Evolutionary conservation across 2,113 vertebrate genomes (phyloP).

Genomic region (Brachirus orientalis): DNA sequence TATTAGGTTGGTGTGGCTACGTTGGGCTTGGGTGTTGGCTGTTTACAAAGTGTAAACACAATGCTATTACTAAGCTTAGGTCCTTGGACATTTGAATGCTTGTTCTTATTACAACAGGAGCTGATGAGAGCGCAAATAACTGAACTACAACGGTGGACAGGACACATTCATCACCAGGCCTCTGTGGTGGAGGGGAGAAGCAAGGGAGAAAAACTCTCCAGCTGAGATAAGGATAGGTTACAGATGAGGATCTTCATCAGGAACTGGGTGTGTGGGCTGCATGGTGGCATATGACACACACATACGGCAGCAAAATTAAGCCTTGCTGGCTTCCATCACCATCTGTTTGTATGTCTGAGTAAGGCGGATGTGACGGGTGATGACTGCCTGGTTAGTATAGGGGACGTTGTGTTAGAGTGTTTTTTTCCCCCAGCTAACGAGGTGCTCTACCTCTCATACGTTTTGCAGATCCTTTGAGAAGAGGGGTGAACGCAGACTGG

Average conservation of each 20-base stretch:
- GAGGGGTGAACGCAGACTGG: neutral
- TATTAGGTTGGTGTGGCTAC: neutral
- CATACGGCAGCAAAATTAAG: conserved; percentile 5
- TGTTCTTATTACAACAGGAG: conserved; percentile 50
- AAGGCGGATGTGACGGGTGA: conserved; percentile 25
- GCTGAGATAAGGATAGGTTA: conserved; percentile 20
- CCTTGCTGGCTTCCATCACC: conserved; percentile 10
- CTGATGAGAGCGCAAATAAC: conserved; percentile 57
- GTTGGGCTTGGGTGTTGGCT: conserved; percentile 18
- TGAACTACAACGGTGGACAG: conserved; percentile 26
- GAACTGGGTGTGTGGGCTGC: conserved; percentile 4
- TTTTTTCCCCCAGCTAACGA: neutral
- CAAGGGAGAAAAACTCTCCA: neutral
- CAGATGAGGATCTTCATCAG: neutral
- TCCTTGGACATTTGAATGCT: conserved; percentile 28
- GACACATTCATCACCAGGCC: conserved; percentile 48
- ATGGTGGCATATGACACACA: conserved; percentile 16
- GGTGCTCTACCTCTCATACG: conserved; percentile 51
- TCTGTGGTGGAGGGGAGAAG: neutral
- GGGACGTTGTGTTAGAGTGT: conserved; percentile 33
- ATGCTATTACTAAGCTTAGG: conserved; percentile 43
- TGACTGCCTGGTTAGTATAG: conserved; percentile 25
- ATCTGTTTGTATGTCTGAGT: conserved; percentile 36
- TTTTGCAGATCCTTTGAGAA: conserved; percentile 49
- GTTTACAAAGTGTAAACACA: conserved; percentile 31